Conservation (phyloP, 2,797 vertebrate genomes). For the Spatula versicolor region DNA sequence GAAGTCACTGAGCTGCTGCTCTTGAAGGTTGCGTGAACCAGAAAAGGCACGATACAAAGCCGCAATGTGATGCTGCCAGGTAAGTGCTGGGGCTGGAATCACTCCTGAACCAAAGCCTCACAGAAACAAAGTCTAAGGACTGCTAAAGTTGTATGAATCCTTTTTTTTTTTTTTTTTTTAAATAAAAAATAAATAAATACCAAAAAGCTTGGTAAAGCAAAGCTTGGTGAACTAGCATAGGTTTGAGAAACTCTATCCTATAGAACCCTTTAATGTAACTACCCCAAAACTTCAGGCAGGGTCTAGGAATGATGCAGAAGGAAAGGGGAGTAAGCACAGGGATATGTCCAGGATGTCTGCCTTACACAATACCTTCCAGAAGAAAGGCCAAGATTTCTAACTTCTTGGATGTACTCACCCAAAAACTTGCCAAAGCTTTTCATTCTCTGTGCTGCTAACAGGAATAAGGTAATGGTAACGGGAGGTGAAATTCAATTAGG, state of each 20-base stretch:
- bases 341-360: conserved; percentile 27
- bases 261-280: not conserved
- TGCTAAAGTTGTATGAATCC: not conserved
- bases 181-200: not conserved
- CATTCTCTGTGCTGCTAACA: conserved; percentile 46
- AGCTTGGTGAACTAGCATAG: not conserved
- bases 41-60: not conserved
- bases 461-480: conserved; percentile 63
- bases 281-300: not conserved
- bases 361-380: conserved; percentile 69
- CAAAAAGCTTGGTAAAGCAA: not conserved
- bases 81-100: not conserved
- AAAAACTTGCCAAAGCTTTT: conserved; percentile 60
- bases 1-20: not conserved
- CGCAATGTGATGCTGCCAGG: not conserved
- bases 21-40: not conserved
- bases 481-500: conserved; percentile 64
- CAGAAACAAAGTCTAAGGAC: not conserved
- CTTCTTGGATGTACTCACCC: conserved; percentile 45
- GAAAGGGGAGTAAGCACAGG: conserved; percentile 5
- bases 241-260: not conserved
- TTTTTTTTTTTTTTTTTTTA: not conserved
- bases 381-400: conserved; percentile 57
- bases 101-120: not conserved
- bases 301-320: not conserved